Evolutionary conservation across 2,888 invertebrate genomes (phyloP).

Genomic region (Ceratothoa steindachneri): DNA sequence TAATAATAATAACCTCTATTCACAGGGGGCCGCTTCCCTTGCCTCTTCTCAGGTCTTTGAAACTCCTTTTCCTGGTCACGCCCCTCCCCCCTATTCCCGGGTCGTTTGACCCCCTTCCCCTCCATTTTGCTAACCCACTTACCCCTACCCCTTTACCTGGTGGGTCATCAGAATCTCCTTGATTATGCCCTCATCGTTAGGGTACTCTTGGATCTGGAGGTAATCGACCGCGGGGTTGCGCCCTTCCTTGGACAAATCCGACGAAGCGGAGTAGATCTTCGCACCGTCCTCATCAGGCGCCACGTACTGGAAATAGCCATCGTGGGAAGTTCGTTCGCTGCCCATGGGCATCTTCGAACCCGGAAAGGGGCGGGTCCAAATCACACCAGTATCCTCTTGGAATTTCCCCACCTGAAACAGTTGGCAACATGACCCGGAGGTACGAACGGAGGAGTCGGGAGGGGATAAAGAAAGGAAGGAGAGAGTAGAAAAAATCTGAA

Average conservation of each 20-base stretch:
- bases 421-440: too few relatives aligned
- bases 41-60: too few relatives aligned
- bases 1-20: too few relatives aligned
- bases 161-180: conserved; percentile 4
- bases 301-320: not conserved
- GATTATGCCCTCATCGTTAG: not conserved
- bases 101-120: too few relatives aligned
- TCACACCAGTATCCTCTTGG: conserved; percentile 37
- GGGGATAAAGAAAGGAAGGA: too few relatives aligned
- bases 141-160: not conserved
- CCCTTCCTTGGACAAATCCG: not conserved
- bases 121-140: too few relatives aligned
- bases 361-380: conserved; percentile 20
- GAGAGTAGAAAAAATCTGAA: too few relatives aligned
- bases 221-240: not conserved
- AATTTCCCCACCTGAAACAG: conserved; percentile 31
- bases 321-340: not conserved
- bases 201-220: conserved; percentile 4
- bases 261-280: not conserved
- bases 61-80: too few relatives aligned
- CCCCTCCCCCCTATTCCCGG: too few relatives aligned
- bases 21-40: too few relatives aligned
- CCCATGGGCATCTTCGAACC: not conserved
- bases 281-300: not conserved
- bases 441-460: too few relatives aligned